Conservation (phyloP, 2,797 vertebrate species). For the Danio albolineatus region DNA sequence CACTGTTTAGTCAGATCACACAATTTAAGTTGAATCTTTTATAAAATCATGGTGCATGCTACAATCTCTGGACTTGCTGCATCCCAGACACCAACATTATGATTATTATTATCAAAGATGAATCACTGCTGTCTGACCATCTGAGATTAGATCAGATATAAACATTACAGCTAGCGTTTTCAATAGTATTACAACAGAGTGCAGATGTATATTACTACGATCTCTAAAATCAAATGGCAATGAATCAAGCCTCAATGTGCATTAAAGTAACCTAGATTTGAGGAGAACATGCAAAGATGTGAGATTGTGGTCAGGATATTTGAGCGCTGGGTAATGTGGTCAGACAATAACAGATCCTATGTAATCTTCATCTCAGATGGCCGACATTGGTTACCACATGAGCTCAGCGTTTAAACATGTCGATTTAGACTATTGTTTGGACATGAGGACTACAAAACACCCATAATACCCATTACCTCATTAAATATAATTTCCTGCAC, state of each 20-base stretch:
- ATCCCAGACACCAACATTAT: no score
- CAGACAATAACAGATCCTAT: constrained; percentile 35
- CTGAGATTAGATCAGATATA: no score
- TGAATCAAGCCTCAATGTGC: not conserved
- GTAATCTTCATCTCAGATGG: constrained; percentile 10
- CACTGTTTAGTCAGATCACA: no score
- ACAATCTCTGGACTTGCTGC: no score
- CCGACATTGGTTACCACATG: constrained; percentile 10
- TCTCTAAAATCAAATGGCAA: not conserved
- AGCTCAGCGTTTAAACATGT: constrained; percentile 32
- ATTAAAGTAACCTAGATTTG: not conserved
- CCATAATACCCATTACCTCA: not conserved
- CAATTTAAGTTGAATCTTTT: no score
- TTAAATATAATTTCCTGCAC: not conserved
- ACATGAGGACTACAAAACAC: constrained; percentile 5
- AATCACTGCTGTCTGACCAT: no score
- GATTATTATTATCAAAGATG: no score
- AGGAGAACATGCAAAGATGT: not conserved
- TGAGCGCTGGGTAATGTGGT: constrained; percentile 23
- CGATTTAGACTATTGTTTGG: constrained; percentile 12
- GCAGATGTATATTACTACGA: constrained; percentile 20
- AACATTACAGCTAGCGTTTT: no score
- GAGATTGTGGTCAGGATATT: constrained; percentile 15
- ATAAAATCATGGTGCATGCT: no score
- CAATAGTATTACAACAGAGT: no score